Base-by-base conservation (phyloP, 2,113 vertebrate genomes). In the Spea multiplicata region DNA sequence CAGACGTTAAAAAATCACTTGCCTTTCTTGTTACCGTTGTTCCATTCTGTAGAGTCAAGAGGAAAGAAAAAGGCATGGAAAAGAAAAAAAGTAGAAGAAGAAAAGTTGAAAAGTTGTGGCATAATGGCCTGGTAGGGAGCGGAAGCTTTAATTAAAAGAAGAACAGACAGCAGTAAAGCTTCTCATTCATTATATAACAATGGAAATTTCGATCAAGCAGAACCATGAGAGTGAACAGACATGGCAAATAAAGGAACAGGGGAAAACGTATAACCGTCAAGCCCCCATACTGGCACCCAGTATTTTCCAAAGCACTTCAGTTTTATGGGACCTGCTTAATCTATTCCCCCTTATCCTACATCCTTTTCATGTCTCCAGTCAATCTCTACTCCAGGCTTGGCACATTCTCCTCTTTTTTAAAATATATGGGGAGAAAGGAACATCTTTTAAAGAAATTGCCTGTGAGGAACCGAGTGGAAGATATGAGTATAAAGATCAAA, bases 141-240 rank as follows among this genome's bases (percentile, higher is more conserved):
- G 85, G 90, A 92, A 91, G 87, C 89, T 84, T 90, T 93, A 94
- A 95, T 95, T 94, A 95, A 93, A 91, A 89, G 92, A 84, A 84
- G 82, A 87, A 84, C 88, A 86, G 85, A 84, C 73, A 85, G 86
- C 88, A 85, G 90, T 91, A 85, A 91, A 90, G 90, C 90, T 91
- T 85, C 78, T 89, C 87, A 91, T 95, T 94, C 90, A 94, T 71
- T 3, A 73, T 75, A 73, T 83, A 85, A 94, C 93, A 95, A 95
- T 90, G 85, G 88, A 81, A 87, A 46, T 82, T 84, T 87, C 91
- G 84, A 71, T 89, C 88, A 88, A 93, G 93, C 93, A 94, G 91
- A 94, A 93, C 93, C 84, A 80, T 80, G 3, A 84, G 65, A 83
- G 82, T 88, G 86, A 83, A 87, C 84, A 86, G 87, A 91, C 88